These are phyloP conservation scores for Synanthedon myopaeformis DNA, from an alignment of 2,888 invertebrate species.

Conservation along the genomic window DNA sequence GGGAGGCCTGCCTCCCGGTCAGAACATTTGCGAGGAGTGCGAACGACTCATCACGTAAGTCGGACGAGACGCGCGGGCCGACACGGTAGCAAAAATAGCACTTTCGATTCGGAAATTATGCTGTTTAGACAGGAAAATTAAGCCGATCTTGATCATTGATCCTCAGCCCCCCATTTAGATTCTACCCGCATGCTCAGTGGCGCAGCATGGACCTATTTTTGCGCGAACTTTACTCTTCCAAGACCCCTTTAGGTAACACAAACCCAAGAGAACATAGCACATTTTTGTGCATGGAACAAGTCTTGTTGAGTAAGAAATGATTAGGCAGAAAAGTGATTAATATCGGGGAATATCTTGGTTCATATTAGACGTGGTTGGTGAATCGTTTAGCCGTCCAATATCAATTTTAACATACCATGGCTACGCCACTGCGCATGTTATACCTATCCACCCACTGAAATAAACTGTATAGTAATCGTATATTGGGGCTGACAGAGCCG, in stretches of 20 bases:
- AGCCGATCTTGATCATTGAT: background rate
- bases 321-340: too few relatives aligned
- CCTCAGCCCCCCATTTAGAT: constrained; percentile 56
- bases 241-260: too few relatives aligned
- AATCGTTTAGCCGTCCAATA: too few relatives aligned
- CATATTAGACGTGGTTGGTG: too few relatives aligned
- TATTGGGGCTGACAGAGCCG: constrained; percentile 52
- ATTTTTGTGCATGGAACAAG: too few relatives aligned
- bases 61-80: constrained; percentile 72
- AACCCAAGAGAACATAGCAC: too few relatives aligned
- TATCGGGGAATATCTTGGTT: too few relatives aligned
- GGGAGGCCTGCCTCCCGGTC: constrained; percentile 84
- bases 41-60: constrained; percentile 98
- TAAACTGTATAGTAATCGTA: constrained; percentile 19
- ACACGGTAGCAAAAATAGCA: constrained; percentile 70
- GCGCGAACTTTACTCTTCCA: too few relatives aligned
- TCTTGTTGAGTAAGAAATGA: too few relatives aligned
- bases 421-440: too few relatives aligned
- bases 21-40: constrained; percentile 97
- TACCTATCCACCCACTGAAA: constrained; percentile 26
- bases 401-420: too few relatives aligned
- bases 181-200: constrained; percentile 22
- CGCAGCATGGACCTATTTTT: too few relatives aligned
- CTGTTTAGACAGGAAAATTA: background rate
- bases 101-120: constrained; percentile 7